Evolutionary conservation across 1,140 invertebrate genomes (phyloP).

Genomic region (Pygmarrhopalites habei): DNA sequence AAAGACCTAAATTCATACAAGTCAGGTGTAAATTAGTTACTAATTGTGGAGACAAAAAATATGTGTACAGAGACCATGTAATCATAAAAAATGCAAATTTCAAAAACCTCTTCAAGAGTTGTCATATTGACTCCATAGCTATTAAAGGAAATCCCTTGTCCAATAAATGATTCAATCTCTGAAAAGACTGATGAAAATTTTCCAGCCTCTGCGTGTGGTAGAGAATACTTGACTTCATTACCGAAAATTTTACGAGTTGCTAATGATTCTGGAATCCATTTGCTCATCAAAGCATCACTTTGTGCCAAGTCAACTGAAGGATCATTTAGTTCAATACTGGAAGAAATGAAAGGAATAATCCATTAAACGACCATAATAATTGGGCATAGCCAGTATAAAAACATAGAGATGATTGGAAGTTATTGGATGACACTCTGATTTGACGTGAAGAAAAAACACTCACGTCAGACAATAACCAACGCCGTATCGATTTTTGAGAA

Average conservation of each 20-base stretch:
- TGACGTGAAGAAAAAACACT: background rate
- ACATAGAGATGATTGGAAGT: no score
- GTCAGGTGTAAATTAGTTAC: background rate
- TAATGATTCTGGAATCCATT: conserved; percentile 43
- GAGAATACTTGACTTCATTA: conserved; percentile 48
- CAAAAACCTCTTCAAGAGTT: conserved; percentile 80
- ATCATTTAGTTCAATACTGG: conserved; percentile 4
- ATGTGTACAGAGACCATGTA: no score
- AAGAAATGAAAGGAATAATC: no score
- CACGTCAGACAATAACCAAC: conserved; percentile 16
- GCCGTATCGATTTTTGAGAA: conserved; percentile 53
- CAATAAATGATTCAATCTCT: conserved; percentile 55
- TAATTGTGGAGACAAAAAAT: background rate
- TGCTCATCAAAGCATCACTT: background rate
- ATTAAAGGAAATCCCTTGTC: conserved; percentile 55
- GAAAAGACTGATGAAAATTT: conserved; percentile 54
- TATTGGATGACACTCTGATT: no score
- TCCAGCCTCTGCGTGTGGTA: conserved; percentile 44
- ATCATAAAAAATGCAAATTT: no score
- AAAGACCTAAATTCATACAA: no score
- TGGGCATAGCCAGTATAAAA: no score
- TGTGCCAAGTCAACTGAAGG: background rate
- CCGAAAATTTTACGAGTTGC: conserved; percentile 51
- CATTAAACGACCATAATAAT: no score
- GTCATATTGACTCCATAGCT: conserved; percentile 71